Percentiles rank a stretch among this genome's conserved stretches.
Conservation (phyloP, 2,113 vertebrate species). For the Xiphophorus hellerii region DNA sequence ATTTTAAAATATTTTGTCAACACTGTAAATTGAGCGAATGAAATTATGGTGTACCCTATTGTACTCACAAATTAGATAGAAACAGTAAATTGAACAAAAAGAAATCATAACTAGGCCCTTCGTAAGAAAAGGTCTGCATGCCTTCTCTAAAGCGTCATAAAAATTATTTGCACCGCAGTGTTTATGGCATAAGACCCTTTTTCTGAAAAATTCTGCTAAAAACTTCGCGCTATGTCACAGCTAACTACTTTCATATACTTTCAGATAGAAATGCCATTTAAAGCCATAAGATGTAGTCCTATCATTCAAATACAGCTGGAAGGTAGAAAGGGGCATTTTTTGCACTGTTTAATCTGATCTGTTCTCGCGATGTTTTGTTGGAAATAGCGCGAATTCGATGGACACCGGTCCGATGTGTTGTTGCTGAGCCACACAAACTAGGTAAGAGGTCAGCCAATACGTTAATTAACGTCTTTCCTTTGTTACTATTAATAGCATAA, state of each 20-base stretch:
- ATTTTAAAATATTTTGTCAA: not conserved
- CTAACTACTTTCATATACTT: too few species aligned
- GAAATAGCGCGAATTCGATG: constrained; percentile 43
- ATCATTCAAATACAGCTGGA: too few species aligned
- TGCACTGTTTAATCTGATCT: not conserved
- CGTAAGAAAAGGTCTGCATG: not conserved
- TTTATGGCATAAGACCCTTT: too few species aligned
- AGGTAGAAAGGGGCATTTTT: too few species aligned
- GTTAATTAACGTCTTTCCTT: not conserved
- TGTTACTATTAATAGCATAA: not conserved
- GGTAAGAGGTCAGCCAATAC: constrained; percentile 1
- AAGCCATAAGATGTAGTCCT: too few species aligned
- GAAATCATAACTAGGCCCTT: not conserved
- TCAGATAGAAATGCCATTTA: too few species aligned
- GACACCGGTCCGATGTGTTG: not conserved
- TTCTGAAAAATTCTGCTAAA: too few species aligned
- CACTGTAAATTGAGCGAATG: not conserved
- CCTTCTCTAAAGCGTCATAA: not conserved
- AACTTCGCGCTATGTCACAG: too few species aligned
- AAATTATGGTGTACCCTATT: too few species aligned
- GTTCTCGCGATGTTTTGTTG: constrained; percentile 40
- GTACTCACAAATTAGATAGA: not conserved
- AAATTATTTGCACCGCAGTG: not conserved
- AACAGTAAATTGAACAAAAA: not conserved
- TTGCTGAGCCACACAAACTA: not conserved